Evolutionary conservation across 2,113 vertebrate genomes (phyloP).

Genomic region (Rutilus rutilus): DNA sequence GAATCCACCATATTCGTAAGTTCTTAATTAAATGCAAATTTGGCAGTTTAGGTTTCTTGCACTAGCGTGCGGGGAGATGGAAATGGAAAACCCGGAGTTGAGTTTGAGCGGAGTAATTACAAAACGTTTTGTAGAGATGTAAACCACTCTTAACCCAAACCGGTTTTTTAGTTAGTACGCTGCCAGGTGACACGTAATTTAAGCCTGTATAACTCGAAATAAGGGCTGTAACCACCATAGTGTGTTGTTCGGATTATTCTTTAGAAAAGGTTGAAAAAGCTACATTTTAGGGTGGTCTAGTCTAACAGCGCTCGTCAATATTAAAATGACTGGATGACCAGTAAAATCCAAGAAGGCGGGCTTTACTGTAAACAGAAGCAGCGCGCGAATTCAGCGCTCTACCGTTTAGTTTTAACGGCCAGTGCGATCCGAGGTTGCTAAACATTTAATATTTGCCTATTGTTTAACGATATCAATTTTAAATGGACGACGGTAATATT

Average conservation of each 20-base stretch:
- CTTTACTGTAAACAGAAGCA: neutral
- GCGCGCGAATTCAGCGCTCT: neutral
- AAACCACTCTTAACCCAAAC: neutral
- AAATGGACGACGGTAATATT: neutral
- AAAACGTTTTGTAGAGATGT: neutral
- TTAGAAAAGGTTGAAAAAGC: too few species aligned
- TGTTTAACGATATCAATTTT: neutral
- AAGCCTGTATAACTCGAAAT: neutral
- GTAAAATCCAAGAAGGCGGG: neutral
- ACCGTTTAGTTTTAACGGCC: neutral
- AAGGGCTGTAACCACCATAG: too few species aligned
- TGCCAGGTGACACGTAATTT: neutral
- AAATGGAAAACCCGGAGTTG: neutral
- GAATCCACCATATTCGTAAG: neutral
- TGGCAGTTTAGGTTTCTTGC: neutral
- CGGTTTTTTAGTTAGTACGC: neutral
- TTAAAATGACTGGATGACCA: neutral
- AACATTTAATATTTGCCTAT: neutral
- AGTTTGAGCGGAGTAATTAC: neutral
- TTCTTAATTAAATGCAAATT: neutral
- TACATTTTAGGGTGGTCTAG: neutral
- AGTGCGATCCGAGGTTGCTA: neutral
- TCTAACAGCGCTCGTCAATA: neutral
- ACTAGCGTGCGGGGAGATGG: neutral
- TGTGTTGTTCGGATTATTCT: too few species aligned